Conservation (phyloP, 2,888 invertebrate genomes). For the Bellardia bayeri region DNA sequence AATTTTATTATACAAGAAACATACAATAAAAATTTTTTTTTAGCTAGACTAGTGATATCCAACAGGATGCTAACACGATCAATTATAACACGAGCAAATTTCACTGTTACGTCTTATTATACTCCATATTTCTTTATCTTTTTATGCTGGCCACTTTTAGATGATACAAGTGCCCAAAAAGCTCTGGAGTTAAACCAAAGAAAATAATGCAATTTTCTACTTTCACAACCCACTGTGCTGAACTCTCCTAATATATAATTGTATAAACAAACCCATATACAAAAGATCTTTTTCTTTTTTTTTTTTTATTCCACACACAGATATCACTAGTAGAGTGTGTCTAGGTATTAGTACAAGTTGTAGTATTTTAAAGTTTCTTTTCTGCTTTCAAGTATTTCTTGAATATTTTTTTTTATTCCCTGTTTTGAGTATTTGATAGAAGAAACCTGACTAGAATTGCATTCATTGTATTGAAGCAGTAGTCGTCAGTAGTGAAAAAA, state of each 20-base stretch:
- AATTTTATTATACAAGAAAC: no score
- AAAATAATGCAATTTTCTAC: no score
- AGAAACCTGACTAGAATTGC: conserved; percentile 73
- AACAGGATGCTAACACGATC: no score
- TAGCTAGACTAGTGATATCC: no score
- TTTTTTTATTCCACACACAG: conserved; percentile 48
- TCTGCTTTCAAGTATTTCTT: conserved; percentile 47
- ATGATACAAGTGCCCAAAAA: no score
- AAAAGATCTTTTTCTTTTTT: conserved; percentile 53
- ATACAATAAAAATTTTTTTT: no score
- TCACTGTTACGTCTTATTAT: no score
- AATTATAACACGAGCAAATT: no score
- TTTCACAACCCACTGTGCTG: conserved; percentile 38
- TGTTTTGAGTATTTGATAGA: conserved; percentile 51
- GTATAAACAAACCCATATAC: conserved; percentile 54
- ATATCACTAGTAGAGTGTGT: conserved; percentile 6
- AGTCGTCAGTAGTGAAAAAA: conserved; percentile 44
- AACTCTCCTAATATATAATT: conserved; percentile 40
- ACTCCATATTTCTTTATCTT: no score
- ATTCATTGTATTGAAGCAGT: conserved; percentile 43
- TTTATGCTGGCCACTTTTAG: no score
- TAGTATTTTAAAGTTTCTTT: conserved; percentile 50
- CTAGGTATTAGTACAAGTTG: conserved; percentile 51
- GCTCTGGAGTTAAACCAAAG: no score
- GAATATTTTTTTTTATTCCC: conserved; percentile 41